phyloP scores from a whole-genome alignment of 2,888 invertebrate species.

The Pyrrhia umbra region DNA sequence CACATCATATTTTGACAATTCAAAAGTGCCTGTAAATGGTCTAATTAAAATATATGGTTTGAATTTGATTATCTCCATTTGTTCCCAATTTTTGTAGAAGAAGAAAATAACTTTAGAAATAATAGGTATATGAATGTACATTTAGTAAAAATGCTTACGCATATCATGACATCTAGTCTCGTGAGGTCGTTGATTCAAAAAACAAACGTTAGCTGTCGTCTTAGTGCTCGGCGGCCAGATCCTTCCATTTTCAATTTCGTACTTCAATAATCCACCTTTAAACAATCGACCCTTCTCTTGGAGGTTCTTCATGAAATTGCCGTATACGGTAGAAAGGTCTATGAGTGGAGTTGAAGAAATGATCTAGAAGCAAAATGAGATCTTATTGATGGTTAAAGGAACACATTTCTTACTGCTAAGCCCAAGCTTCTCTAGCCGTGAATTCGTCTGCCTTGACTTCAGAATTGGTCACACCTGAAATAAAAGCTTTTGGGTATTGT shows the following conservation, averaged over 20 bases:
- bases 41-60: too few relatives aligned
- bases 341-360: constrained; percentile 67
- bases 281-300: constrained; percentile 61
- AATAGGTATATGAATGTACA: too few relatives aligned
- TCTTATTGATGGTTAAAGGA: not conserved
- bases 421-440: not conserved
- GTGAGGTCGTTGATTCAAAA: constrained; percentile 60
- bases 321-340: constrained; percentile 69
- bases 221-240: constrained; percentile 73
- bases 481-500: too few relatives aligned
- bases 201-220: constrained; percentile 59
- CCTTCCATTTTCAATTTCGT: constrained; percentile 68
- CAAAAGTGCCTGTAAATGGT: too few relatives aligned
- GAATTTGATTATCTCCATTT: too few relatives aligned
- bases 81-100: too few relatives aligned
- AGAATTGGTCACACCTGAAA: too few relatives aligned
- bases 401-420: not conserved
- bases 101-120: too few relatives aligned
- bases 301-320: constrained; percentile 52
- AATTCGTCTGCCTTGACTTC: too few relatives aligned
- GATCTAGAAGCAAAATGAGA: constrained; percentile 55
- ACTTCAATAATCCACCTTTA: constrained; percentile 69
- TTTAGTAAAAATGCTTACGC: too few relatives aligned
- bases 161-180: constrained; percentile 69
- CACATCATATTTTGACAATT: too few relatives aligned